Evolutionary conservation across 2,113 vertebrate genomes (phyloP).

Genomic region (Arvicanthis niloticus): DNA sequence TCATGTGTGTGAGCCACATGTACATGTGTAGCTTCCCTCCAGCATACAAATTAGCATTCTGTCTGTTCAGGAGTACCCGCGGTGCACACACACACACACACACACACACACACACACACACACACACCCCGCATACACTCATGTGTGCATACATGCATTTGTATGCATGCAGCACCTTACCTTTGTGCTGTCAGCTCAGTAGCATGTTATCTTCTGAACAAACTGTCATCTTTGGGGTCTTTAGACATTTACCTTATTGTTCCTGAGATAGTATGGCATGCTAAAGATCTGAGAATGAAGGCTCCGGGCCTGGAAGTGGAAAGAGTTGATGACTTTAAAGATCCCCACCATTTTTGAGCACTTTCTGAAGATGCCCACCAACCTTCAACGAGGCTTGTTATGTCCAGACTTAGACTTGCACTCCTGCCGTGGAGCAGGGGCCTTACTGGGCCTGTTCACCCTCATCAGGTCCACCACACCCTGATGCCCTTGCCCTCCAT

Average conservation of each 20-base stretch:
- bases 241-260: slow-evolving; percentile 36
- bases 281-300: slow-evolving; percentile 27
- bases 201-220: background rate
- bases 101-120: background rate
- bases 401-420: background rate
- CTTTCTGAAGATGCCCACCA: background rate
- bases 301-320: background rate
- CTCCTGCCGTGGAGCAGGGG: background rate
- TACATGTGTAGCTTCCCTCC: background rate
- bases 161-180: background rate
- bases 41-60: background rate
- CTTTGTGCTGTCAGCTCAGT: background rate
- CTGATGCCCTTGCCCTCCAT: background rate
- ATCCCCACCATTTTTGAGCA: slow-evolving; percentile 49
- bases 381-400: background rate
- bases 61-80: background rate
- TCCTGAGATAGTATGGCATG: slow-evolving; percentile 59
- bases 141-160: background rate
- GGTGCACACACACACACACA: background rate
- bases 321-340: slow-evolving; percentile 62
- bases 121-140: background rate
- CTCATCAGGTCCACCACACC: no score
- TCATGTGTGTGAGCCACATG: rapidly evolving
- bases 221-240: background rate
- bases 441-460: background rate